Conservation (phyloP, 2,888 invertebrate species). For the Clanis bilineata region DNA sequence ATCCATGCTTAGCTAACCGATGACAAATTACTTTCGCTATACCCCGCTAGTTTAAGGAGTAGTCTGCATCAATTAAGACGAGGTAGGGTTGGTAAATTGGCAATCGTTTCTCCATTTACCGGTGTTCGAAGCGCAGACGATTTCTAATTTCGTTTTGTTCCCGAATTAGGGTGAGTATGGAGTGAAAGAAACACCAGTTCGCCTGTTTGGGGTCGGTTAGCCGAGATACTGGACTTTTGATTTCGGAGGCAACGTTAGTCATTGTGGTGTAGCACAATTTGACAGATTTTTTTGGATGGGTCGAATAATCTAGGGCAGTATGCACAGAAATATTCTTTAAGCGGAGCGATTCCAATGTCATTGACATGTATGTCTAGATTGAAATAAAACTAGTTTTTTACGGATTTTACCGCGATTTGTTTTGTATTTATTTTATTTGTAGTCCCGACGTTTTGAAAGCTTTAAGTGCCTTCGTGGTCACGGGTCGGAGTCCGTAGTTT, state of each 20-base stretch:
- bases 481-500: too few relatives aligned
- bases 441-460: too few relatives aligned
- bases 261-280: not conserved
- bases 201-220: not conserved
- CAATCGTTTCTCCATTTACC: constrained; percentile 78
- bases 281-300: too few relatives aligned
- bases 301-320: too few relatives aligned
- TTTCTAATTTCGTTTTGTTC: constrained; percentile 58
- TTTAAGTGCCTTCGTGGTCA: too few relatives aligned
- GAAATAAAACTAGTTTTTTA: too few relatives aligned
- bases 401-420: too few relatives aligned
- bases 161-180: constrained; percentile 16
- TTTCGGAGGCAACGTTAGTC: not conserved
- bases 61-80: constrained; percentile 77
- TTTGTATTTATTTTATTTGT: too few relatives aligned
- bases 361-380: too few relatives aligned
- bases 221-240: not conserved
- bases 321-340: too few relatives aligned
- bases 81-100: constrained; percentile 78
- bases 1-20: constrained; percentile 73
- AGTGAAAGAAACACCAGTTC: constrained; percentile 2
- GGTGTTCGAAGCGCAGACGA: constrained; percentile 64
- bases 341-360: too few relatives aligned
- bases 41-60: constrained; percentile 73
- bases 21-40: constrained; percentile 79